Conservation (phyloP, 2,888 invertebrate genomes). For the Drosophila borborema region DNA sequence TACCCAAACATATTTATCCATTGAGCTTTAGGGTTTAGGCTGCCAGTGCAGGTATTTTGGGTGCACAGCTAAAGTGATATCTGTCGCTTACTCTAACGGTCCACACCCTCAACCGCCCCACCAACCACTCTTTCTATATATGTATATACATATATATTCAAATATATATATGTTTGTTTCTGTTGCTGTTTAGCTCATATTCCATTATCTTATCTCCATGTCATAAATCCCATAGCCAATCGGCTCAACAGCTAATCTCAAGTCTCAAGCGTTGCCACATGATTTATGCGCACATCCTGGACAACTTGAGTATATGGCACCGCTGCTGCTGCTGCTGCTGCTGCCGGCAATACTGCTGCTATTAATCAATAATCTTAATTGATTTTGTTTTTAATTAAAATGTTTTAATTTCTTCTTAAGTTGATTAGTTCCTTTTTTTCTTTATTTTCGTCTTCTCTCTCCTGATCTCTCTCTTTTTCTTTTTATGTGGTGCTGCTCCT, state of each 20-base stretch:
- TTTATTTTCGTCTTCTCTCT: constrained; percentile 2
- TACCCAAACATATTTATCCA: constrained; percentile 8
- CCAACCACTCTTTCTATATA: background rate
- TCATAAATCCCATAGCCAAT: constrained; percentile 30
- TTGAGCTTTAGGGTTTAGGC: constrained; percentile 11
- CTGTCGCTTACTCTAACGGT: constrained; percentile 10
- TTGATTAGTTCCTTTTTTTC: background rate
- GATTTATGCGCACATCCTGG: constrained; percentile 67
- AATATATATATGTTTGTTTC: background rate
- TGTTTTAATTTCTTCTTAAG: background rate
- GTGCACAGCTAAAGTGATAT: constrained; percentile 29
- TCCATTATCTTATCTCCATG: constrained; percentile 46
- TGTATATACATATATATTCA: background rate
- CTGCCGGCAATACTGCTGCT: constrained; percentile 2
- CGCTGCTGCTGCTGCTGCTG: constrained; percentile 6
- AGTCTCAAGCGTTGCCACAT: constrained; percentile 44
- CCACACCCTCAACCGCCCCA: background rate
- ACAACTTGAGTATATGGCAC: background rate
- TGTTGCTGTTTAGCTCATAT: constrained; percentile 3
- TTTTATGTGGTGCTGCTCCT: constrained; percentile 23
- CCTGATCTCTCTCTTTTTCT: background rate
- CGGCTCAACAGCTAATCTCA: constrained; percentile 45
- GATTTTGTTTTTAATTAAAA: too few species aligned
- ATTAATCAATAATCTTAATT: background rate
- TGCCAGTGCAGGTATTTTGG: constrained; percentile 29